Evolutionary conservation across 2,888 invertebrate genomes (phyloP), one percentile per base, ranked within the genome.

Genomic region (Eretmocerus hayati): DNA sequence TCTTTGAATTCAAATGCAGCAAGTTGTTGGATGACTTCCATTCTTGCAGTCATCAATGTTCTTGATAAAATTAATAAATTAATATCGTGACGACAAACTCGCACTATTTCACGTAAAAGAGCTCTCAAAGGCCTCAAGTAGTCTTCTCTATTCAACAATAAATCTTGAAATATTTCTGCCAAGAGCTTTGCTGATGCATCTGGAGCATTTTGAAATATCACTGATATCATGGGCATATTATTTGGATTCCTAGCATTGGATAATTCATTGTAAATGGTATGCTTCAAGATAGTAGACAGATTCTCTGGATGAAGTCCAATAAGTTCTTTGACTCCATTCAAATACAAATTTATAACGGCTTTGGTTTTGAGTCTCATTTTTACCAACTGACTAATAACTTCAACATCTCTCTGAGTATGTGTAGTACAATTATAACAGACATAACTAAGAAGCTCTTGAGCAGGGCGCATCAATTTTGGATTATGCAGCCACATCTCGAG

Each of bases 401-500:
- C 85, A 22, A 80, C 72, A 62, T 86, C 86, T 43, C 75, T 72
- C 55, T 79, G 78, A 5, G 81, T 80, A 57, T 77, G 79, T 5
- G 81, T 77, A 16, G 85, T 86, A 58, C 92, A 90, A 74, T 97
- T 97, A 60, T 86, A 83, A 69, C 94, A 95, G 57, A 96, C 81
- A 62, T 89, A 85, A 46, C 93, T 86, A 21, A 97, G 74, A 45
- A 97, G 72, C 72, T 96, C 96, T 69, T 94, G 93, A 0, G 93
- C 93, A 19, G 87, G 83, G 61, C 90, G 84, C 77, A 90, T 88
- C 45, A 94, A 74, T 77, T 96, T 97, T 52, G 94, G 93, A 67
- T 95, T 95, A 69, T 94, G 93, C 49, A 96, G 77, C 95, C 95
- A 96, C 59, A 87, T 81, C 69, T 96, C 96, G 18, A 96, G 76